phyloP scores from a whole-genome alignment of 2,797 vertebrate species.

The Sciurus carolinensis region DNA sequence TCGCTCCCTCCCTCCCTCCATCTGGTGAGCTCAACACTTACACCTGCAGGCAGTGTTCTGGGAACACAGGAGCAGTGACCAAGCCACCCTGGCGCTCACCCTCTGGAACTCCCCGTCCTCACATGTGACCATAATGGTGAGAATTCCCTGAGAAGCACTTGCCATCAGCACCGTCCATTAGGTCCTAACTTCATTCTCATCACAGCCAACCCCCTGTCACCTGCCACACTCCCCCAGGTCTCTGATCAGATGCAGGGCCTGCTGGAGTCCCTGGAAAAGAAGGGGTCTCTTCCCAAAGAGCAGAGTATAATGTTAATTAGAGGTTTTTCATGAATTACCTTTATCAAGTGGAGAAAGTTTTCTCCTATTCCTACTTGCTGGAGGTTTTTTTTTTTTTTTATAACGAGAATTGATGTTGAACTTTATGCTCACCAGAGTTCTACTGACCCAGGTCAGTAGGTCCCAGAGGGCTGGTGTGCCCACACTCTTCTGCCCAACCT shows the following conservation, averaged over 20 bases:
- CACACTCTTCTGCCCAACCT: rapidly evolving
- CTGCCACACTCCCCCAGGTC: background rate
- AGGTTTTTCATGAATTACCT: background rate
- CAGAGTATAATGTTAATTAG: background rate
- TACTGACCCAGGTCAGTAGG: no score
- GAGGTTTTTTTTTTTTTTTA: background rate
- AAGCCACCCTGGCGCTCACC: no score
- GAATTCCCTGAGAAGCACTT: background rate
- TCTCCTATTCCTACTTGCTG: background rate
- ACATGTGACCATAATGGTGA: no score
- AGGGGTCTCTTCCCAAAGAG: background rate
- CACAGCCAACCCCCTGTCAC: background rate
- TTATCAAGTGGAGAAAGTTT: background rate
- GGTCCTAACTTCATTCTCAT: background rate
- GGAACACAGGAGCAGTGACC: no score
- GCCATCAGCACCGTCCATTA: background rate
- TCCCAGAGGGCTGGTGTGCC: background rate
- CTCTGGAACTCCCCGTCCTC: background rate
- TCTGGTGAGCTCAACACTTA: no score
- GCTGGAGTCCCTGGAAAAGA: background rate
- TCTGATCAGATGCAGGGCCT: background rate
- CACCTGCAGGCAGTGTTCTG: rapidly evolving
- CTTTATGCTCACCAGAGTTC: background rate
- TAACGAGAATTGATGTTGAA: background rate
- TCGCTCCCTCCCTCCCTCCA: no score